Conservation (phyloP, 2,113 vertebrate genomes). For the Oncorhynchus kisutch region DNA sequence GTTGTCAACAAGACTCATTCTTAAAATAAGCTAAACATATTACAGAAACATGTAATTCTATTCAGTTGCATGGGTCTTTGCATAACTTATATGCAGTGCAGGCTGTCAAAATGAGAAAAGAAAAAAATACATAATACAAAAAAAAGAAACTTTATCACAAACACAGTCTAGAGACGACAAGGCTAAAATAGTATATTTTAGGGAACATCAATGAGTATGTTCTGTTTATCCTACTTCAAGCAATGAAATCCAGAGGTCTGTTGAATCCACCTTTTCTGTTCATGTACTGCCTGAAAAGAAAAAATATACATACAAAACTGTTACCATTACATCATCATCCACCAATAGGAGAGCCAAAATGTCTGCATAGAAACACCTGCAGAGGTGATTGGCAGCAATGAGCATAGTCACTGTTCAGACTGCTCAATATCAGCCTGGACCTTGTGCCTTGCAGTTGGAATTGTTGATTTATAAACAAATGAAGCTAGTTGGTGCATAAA, state of each 20-base stretch:
- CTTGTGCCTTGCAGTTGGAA: neutral
- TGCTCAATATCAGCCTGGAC: neutral
- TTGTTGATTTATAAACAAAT: neutral
- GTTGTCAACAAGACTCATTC: neutral
- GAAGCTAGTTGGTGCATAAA: neutral
- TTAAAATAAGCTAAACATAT: neutral
- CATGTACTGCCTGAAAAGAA: conserved; percentile 91
- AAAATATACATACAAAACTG: conserved; percentile 68
- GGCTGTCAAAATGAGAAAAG: neutral
- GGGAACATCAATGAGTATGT: neutral
- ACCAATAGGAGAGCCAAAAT: conserved; percentile 69
- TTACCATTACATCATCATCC: conserved; percentile 75
- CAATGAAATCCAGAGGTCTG: conserved; percentile 97
- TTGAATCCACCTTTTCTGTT: conserved; percentile 99
- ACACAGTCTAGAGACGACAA: neutral
- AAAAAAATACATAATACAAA: conserved; percentile 1
- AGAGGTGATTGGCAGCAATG: conserved; percentile 68
- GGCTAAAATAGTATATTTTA: neutral
- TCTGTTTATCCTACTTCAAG: conserved; percentile 68
- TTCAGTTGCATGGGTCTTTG: conserved; percentile 4
- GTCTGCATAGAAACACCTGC: conserved; percentile 73
- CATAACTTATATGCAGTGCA: neutral
- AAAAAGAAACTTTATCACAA: conserved; percentile 12
- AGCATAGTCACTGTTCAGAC: neutral
- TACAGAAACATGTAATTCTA: conserved; percentile 25